Evolutionary conservation across 2,797 vertebrate genomes (phyloP).

Genomic region (Hephaestus fuliginosus): DNA sequence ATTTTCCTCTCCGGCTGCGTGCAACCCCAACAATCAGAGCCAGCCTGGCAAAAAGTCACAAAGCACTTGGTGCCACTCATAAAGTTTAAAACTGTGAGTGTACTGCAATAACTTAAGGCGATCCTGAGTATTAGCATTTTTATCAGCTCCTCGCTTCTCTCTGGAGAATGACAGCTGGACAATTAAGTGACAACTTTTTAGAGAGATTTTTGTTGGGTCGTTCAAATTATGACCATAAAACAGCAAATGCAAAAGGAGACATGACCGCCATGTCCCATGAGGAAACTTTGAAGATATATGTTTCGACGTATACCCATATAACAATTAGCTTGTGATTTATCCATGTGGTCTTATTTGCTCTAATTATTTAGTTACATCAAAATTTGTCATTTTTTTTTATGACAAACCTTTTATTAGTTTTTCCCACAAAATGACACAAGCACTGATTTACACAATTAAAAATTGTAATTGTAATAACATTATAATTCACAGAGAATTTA

Average conservation of each 20-base stretch:
- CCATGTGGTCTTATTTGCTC: neutral
- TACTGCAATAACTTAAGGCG: neutral
- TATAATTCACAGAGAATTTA: neutral
- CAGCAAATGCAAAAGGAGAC: neutral
- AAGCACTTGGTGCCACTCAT: neutral
- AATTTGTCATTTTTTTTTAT: neutral
- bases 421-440: neutral
- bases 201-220: constrained; percentile 1
- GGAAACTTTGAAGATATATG: neutral
- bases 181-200: neutral
- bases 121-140: constrained; percentile 19
- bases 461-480: neutral
- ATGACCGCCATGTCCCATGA: neutral
- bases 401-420: neutral
- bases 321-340: neutral
- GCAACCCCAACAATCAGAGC: neutral
- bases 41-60: neutral
- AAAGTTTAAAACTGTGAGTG: constrained; percentile 13
- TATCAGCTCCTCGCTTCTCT: neutral
- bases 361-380: neutral
- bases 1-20: neutral
- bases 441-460: neutral
- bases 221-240: neutral
- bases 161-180: constrained; percentile 16
- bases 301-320: neutral